Conservation (phyloP, 1,140 invertebrate genomes). For the Drosophila tani region DNA sequence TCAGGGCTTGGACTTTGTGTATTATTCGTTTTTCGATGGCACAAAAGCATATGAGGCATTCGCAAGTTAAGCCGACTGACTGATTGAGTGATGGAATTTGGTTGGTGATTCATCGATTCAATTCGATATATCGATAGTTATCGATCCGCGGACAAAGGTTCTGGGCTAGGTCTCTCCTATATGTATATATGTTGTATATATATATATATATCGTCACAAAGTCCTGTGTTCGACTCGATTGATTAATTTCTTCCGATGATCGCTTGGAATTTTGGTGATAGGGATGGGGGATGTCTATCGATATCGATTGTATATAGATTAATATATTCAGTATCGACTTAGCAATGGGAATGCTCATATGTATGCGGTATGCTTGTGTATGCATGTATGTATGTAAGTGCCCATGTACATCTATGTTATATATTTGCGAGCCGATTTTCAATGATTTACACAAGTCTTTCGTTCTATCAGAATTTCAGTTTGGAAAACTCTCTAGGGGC, state of each 20-base stretch:
- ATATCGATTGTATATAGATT: constrained; percentile 44
- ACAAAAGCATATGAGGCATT: constrained; percentile 70
- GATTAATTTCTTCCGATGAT: constrained; percentile 9
- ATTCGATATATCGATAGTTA: constrained; percentile 1
- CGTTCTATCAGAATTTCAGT: neutral
- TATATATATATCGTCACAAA: constrained; percentile 17
- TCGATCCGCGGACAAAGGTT: constrained; percentile 9
- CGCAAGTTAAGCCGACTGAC: constrained; percentile 78
- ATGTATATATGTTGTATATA: neutral
- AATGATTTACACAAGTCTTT: neutral
- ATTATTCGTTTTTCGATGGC: constrained; percentile 25
- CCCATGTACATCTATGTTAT: constrained; percentile 30
- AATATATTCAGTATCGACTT: constrained; percentile 69
- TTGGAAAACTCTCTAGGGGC: neutral
- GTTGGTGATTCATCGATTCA: constrained; percentile 1
- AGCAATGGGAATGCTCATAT: constrained; percentile 81
- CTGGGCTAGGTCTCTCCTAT: constrained; percentile 5
- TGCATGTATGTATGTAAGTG: constrained; percentile 46
- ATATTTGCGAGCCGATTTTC: constrained; percentile 35
- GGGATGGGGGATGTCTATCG: constrained; percentile 32
- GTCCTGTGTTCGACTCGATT: constrained; percentile 43
- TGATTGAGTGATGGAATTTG: constrained; percentile 10
- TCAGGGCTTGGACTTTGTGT: constrained; percentile 40
- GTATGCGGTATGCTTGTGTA: constrained; percentile 44
- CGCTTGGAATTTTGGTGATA: constrained; percentile 30